Percentiles rank a stretch among this genome's conserved stretches.
Conservation (phyloP, 2,113 vertebrate species). For the Cryptomyrus ogoouensis region DNA sequence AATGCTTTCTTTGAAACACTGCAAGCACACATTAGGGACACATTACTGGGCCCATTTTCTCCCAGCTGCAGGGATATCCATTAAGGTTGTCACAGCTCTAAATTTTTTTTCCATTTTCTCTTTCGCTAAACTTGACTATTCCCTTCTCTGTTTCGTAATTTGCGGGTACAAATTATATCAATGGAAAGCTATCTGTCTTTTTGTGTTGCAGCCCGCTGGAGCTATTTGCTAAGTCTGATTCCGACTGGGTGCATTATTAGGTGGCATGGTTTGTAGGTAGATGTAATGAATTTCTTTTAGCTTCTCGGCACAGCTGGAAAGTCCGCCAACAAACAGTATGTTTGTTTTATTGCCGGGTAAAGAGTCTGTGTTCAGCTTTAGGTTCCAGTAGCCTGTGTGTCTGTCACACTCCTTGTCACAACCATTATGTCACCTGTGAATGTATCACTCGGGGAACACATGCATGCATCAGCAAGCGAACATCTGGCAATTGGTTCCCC, state of each 20-base stretch:
- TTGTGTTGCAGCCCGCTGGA: constrained; percentile 55
- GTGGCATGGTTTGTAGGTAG: constrained; percentile 61
- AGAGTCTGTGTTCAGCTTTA: background rate
- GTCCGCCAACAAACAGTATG: constrained; percentile 47
- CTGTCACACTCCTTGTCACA: background rate
- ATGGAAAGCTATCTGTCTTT: constrained; percentile 62
- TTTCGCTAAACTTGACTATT: constrained; percentile 75
- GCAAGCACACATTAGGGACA: constrained; percentile 69
- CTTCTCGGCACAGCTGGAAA: constrained; percentile 21
- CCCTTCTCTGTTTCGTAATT: constrained; percentile 72
- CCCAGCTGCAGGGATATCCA: constrained; percentile 60
- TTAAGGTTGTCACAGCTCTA: constrained; percentile 68
- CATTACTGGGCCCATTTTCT: constrained; percentile 63
- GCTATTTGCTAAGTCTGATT: constrained; percentile 68
- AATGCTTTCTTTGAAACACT: constrained; percentile 66
- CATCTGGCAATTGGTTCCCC: background rate
- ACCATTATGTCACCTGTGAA: background rate
- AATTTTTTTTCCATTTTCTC: constrained; percentile 72
- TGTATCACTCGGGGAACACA: background rate
- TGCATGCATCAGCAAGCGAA: background rate
- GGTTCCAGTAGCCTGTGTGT: background rate
- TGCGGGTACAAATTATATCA: constrained; percentile 70
- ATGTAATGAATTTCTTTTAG: constrained; percentile 55
- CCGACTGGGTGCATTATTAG: constrained; percentile 65
- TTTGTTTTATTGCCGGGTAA: constrained; percentile 25